phyloP scores from a whole-genome alignment of 2,797 vertebrate species.

The Dendrocincla fuliginosa region DNA sequence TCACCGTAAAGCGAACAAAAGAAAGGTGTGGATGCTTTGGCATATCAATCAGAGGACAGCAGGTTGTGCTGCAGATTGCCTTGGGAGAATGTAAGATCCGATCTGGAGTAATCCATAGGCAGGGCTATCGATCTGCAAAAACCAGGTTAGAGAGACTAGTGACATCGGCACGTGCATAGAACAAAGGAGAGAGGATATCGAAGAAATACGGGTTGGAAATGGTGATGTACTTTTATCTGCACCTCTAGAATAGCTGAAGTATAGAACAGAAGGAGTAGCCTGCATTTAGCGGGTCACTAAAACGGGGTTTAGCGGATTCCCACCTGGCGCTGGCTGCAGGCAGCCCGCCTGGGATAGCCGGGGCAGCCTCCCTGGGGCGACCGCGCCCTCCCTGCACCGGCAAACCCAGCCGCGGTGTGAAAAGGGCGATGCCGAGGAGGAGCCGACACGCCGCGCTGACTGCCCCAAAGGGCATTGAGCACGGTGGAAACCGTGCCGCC shows the following conservation, averaged over 20 bases:
- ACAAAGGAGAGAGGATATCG: background rate
- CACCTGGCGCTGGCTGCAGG: background rate
- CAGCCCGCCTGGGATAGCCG: background rate
- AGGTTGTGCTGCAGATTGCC: background rate
- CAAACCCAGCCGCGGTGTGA: background rate
- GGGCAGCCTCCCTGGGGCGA: background rate
- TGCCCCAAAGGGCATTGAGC: background rate
- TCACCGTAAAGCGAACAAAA: background rate
- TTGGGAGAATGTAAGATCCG: background rate
- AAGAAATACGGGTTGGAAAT: background rate
- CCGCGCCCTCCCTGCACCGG: background rate
- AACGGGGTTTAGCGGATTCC: accelerated
- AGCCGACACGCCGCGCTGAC: background rate
- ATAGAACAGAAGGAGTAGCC: background rate
- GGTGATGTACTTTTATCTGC: background rate
- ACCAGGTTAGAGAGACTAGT: background rate
- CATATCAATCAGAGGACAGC: background rate
- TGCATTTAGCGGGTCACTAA: background rate
- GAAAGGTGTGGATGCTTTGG: background rate
- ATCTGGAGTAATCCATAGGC: background rate
- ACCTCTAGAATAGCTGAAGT: background rate
- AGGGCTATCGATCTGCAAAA: background rate
- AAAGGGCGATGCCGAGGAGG: background rate
- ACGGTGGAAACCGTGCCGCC: background rate
- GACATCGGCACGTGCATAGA: background rate